Evolutionary conservation across 1,140 invertebrate species (phyloP), one percentile per base, ranked within the genome.

Genomic region (Homalodisca vitripennis): DNA sequence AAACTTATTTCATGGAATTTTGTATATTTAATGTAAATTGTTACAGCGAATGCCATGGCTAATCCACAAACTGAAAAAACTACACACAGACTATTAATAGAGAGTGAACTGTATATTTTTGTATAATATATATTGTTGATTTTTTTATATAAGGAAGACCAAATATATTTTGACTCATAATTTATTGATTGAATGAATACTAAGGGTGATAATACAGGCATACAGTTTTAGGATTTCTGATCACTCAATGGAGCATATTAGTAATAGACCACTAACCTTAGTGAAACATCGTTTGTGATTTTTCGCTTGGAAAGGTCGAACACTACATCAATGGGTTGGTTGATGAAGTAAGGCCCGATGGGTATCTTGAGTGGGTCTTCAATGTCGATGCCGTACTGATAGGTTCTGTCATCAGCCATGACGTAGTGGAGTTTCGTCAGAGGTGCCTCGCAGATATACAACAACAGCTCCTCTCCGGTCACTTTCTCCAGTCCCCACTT

Each of bases 381-480:
- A 57, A 89, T 80, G 72, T 87, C 82, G 24, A 92, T 76, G 1
- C 95, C 95, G 84, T 96, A 97, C 34, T 91, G 88, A 78, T 90
- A 92, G 69, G 87, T 89, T 65, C 93, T 83, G 70, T 91, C 87
- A 73, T 93, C 89, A 47, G 82, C 78, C 64, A 88, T 83, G 48
- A 92, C 79, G 78, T 86, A 89, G 73, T 88, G 86, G 6, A 94
- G 79, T 71, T 83, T 82, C 30, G 81, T 75, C 41, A 89, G 80
- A 70, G 87, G 86, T 17, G 93, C 90, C 84, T 97, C 93, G 83
- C 95, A 98, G 74, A 97, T 95, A 75, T 92, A 97, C 27, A 92
- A 84, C 70, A 89, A 84, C 48, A 86, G 79, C 71, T 94, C 90
- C 47, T 85, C 84, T 1, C 92, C 92, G 73, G 86, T 85, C 1